These are phyloP conservation scores for Heliconius ethilla DNA, from an alignment of 2,888 invertebrate species.

Conservation along the genomic window DNA sequence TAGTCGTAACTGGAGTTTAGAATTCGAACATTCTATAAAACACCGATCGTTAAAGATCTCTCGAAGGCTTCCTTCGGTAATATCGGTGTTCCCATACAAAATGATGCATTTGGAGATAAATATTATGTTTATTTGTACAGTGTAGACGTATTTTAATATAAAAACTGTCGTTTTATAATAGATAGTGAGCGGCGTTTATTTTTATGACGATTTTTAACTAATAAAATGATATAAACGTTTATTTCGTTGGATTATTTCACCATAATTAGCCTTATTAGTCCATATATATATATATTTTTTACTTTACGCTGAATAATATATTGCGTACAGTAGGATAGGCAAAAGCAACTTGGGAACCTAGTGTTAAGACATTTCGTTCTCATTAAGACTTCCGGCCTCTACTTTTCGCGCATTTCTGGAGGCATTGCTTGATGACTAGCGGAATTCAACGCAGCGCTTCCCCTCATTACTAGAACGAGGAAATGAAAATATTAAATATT, in stretches of 20 bases:
- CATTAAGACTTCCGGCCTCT: neutral
- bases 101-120: conserved; percentile 39
- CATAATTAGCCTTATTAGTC: neutral
- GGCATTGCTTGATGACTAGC: too few species aligned
- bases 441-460: too few species aligned
- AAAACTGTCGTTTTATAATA: conserved; percentile 9
- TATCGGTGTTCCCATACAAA: conserved; percentile 35
- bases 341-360: neutral
- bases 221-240: neutral
- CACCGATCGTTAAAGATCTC: conserved; percentile 60
- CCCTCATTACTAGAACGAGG: too few species aligned
- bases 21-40: conserved; percentile 60
- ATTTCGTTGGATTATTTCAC: neutral
- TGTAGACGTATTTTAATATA: conserved; percentile 20
- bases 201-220: neutral
- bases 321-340: neutral
- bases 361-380: neutral
- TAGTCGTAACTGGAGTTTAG: conserved; percentile 67
- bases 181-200: neutral
- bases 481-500: too few species aligned
- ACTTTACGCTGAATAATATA: neutral
- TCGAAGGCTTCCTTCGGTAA: conserved; percentile 55
- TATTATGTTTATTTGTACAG: conserved; percentile 22
- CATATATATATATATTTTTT: too few species aligned
- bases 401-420: neutral